Evolutionary conservation across 2,888 invertebrate species (phyloP), one percentile per base, ranked within the genome.

Genomic region (Itoplectis maculator): DNA sequence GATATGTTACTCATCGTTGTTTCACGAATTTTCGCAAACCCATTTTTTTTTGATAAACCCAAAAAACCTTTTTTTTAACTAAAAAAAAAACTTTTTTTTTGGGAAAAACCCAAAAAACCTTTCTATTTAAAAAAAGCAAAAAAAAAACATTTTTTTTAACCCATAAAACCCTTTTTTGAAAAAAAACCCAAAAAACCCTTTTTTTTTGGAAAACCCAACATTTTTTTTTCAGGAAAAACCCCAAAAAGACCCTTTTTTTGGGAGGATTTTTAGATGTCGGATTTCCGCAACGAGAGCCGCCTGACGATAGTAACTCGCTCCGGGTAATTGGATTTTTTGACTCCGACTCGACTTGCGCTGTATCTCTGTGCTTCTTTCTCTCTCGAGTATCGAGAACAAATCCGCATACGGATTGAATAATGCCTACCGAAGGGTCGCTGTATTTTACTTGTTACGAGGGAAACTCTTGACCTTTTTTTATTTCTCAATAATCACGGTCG

Each of bases 331-430:
- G 45, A n/a, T n/a, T n/a, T 29, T 45, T 72, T 59, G 15, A 29
- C 40, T 47, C 18, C 56, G 42, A 65, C 40, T 56, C 49, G 59
- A 56, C 40, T 66, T 29, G 13, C 20, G n/a, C 47, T 37, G 42
- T 20, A 68, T 56, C 68, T 76, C 76, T 76, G 76, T 76, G 76
- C 76, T 76, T 68, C 76, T 76, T 56, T 76, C 76, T 76, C 75
- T 51, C 35, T 74, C 51, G 51, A 40, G 40, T 63, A 49, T 23
- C 51, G 40, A 11, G 51, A 51, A 59, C 8, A 15, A 20, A n/a
- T 15, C 49, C 11, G 51, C 18, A 37, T 42, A 42, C 70, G 54
- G n/a, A n/a, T n/a, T 4, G 23, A 23, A 9, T 13, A 5, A 9
- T n/a, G 13, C 9, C n/a, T 42, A 40, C 15, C 1, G 20, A 54